These are phyloP conservation scores for Pocillopora verrucosa DNA, from an alignment of 64 coral and sea anemone genomes.

Conservation along the genomic window DNA sequence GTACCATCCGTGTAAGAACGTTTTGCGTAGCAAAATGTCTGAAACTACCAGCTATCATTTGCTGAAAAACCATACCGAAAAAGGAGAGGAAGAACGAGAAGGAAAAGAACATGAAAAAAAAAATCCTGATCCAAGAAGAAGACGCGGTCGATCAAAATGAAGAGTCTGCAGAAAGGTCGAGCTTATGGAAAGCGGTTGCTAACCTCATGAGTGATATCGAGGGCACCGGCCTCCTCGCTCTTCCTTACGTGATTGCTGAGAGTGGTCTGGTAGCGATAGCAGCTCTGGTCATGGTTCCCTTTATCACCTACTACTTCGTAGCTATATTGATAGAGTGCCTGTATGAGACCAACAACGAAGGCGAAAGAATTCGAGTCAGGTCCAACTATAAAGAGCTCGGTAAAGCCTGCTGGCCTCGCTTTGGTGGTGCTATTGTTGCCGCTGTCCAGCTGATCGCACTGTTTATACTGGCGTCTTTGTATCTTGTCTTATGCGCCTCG, in stretches of 20 bases:
- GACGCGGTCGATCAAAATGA: background rate
- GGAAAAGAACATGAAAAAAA: background rate
- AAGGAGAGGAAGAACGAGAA: background rate
- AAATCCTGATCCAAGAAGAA: background rate
- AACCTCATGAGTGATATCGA: slow-evolving; percentile 41
- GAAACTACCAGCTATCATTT: background rate
- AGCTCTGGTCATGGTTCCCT: slow-evolving; percentile 12
- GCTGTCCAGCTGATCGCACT: slow-evolving; percentile 41
- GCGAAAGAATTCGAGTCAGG: slow-evolving; percentile 24
- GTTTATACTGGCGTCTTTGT: slow-evolving; percentile 35
- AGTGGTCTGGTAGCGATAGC: slow-evolving; percentile 16
- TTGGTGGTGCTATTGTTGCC: slow-evolving; percentile 31
- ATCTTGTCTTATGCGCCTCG: slow-evolving; percentile 53
- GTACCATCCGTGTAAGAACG: too few relatives aligned
- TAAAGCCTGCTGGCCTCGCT: slow-evolving; percentile 29
- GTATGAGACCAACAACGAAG: slow-evolving; percentile 10
- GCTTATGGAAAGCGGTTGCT: slow-evolving; percentile 10
- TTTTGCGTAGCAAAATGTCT: too few relatives aligned
- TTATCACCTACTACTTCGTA: slow-evolving; percentile 26
- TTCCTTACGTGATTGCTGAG: slow-evolving; percentile 28
- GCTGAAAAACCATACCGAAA: background rate
- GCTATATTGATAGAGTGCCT: slow-evolving; percentile 47
- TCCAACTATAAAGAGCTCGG: slow-evolving; percentile 27
- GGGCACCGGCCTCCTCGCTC: slow-evolving; percentile 38
- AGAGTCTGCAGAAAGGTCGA: background rate